Percentiles rank a stretch among this genome's conserved stretches.
Evolutionary conservation across 2,888 invertebrate species (phyloP).

Genomic region (Chloroclysta siterata): DNA sequence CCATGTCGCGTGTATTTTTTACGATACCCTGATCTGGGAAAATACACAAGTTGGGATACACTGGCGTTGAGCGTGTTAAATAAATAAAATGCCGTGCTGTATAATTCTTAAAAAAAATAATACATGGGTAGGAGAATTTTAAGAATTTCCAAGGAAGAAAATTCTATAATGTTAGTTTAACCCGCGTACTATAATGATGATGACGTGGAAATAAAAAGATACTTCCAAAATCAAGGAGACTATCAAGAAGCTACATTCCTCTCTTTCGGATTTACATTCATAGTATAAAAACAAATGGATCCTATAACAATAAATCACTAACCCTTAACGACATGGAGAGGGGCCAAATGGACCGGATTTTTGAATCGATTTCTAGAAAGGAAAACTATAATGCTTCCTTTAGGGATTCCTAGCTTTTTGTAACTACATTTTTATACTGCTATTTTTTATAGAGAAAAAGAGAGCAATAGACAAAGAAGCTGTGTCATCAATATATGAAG

Average conservation of each 20-base stretch:
- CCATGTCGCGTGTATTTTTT: too few relatives aligned
- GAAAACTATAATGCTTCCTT: constrained; percentile 45
- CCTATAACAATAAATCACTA: constrained; percentile 53
- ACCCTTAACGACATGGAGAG: constrained; percentile 50
- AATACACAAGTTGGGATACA: too few relatives aligned
- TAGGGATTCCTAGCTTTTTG: constrained; percentile 37
- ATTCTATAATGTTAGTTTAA: too few relatives aligned
- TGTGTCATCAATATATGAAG: too few relatives aligned
- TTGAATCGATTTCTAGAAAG: constrained; percentile 48
- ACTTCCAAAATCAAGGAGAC: constrained; percentile 20
- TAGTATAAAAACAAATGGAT: constrained; percentile 48
- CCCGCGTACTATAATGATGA: neutral
- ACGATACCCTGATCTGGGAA: too few relatives aligned
- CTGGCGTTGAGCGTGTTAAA: too few relatives aligned
- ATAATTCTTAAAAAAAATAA: too few relatives aligned
- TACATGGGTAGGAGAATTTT: too few relatives aligned
- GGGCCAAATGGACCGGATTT: constrained; percentile 49
- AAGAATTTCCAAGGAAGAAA: too few relatives aligned
- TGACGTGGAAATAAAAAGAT: constrained; percentile 2
- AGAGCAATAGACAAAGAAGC: too few relatives aligned
- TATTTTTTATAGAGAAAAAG: neutral
- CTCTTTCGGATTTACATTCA: constrained; percentile 43
- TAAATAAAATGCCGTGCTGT: too few relatives aligned
- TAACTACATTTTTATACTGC: constrained; percentile 13
- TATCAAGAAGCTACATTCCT: constrained; percentile 15